Base-by-base conservation (phyloP, 2,797 vertebrate genomes). In the Bradypodion ventrale region DNA sequence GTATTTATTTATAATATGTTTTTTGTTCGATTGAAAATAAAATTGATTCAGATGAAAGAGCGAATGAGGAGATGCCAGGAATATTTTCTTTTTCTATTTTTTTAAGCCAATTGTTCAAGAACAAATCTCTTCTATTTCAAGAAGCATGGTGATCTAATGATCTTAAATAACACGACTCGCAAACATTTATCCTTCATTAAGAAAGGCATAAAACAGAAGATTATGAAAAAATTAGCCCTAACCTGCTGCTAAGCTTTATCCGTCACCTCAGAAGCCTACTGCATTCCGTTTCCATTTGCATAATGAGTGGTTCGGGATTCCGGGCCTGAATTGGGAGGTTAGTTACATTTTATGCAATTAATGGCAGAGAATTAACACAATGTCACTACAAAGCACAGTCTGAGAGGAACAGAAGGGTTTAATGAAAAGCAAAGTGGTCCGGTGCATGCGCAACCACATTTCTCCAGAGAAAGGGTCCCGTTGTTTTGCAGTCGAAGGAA, bases 151-250 rank as follows among this genome's bases (percentile, higher is more conserved):
- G 84, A 78, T 89, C 69, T 85, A 62, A 91, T 86, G 29, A 93
- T 87, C 56, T 65, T 76, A 87, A 69, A 81, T 92, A 88, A 91
- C 87, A 85, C 1, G 29, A 82, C 63, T 93, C 59, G 84, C 78
- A 92, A 91, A 87, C 21, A 87, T 87, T 92, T 89, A 87, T 83
- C 49, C 9, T 87, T 92, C 59, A 85, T 91, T 92, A 94, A 90
- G 74, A 90, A 91, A 87, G 92, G 81, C 73, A 89, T 52, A 81
- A 93, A 91, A 90, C 60, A 76, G 63, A 93, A 89, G 87, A 90
- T 89, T 84, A 84, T 74, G 75, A 84, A 89, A 90, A 90, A 93
- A 91, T 89, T 81, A 91, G 66, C 75, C 77, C 70, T 86, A 85
- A 83, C 78, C 75, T 90, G 63, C 70, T 91, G 59, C 70, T 89